These are phyloP conservation scores for Malacosoma neustria DNA, from an alignment of 2,888 invertebrate genomes.

Conservation along the genomic window DNA sequence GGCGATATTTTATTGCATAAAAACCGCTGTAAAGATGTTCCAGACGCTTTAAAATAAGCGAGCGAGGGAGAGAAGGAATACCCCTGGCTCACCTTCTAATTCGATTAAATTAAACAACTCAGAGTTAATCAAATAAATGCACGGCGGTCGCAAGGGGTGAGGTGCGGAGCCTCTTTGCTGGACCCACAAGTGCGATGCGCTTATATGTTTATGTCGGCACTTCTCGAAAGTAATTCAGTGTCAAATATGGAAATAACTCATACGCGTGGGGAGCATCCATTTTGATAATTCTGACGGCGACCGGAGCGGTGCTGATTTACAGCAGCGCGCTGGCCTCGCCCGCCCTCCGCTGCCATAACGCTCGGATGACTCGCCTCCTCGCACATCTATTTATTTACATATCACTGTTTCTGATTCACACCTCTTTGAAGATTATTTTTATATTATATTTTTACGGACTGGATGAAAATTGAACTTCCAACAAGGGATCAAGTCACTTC, in stretches of 20 bases:
- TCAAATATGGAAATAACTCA: conserved; percentile 76
- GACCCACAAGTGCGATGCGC: conserved; percentile 18
- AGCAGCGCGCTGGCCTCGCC: conserved; percentile 24
- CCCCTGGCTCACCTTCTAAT: conserved; percentile 63
- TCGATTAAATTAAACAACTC: conserved; percentile 76
- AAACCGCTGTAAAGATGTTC: conserved; percentile 75
- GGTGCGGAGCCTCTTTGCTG: conserved; percentile 15
- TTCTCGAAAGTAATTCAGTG: conserved; percentile 74
- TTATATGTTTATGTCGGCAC: conserved; percentile 70
- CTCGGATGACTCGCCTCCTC: conserved; percentile 9
- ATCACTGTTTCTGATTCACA: neutral
- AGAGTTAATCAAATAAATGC: conserved; percentile 76
- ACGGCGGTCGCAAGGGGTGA: conserved; percentile 44
- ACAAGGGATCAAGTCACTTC: no score
- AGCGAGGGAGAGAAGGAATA: conserved; percentile 32
- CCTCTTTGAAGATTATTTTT: neutral
- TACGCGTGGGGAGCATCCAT: conserved; percentile 68
- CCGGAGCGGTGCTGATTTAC: conserved; percentile 66
- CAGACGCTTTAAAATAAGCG: conserved; percentile 69
- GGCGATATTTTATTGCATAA: conserved; percentile 69
- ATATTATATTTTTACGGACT: no score
- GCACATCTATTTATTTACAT: conserved; percentile 1
- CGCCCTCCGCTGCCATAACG: conserved; percentile 19
- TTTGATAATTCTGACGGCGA: conserved; percentile 71
- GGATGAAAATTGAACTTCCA: no score